Percentiles rank a stretch among this genome's conserved stretches.
Evolutionary conservation across 2,113 vertebrate genomes (phyloP).

Genomic region (Xiphorhynchus elegans): DNA sequence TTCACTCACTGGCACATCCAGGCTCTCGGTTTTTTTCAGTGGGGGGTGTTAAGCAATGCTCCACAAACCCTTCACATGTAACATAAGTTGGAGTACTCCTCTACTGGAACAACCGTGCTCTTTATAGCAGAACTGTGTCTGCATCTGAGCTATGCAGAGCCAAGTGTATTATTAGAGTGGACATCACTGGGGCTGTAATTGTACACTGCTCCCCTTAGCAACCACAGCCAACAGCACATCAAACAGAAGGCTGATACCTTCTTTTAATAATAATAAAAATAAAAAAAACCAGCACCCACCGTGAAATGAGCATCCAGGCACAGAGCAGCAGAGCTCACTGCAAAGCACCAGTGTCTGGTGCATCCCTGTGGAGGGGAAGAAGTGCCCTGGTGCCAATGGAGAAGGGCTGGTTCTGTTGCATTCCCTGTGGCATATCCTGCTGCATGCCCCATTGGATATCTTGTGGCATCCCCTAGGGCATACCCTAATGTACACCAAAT

Average conservation of each 20-base stretch:
- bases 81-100: slow-evolving; percentile 74
- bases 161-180: slow-evolving; percentile 82
- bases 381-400: not conserved
- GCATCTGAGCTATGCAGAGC: slow-evolving; percentile 77
- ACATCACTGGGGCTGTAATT: slow-evolving; percentile 78
- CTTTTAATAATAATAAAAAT: slow-evolving; percentile 30
- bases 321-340: slow-evolving; percentile 16
- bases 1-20: not conserved
- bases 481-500: no score
- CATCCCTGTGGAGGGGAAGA: not conserved
- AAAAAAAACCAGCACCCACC: not conserved
- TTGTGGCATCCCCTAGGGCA: no score
- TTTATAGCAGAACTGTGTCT: slow-evolving; percentile 81
- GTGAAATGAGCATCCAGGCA: not conserved
- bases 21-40: not conserved
- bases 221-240: slow-evolving; percentile 77
- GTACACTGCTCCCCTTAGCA: slow-evolving; percentile 77
- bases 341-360: not conserved
- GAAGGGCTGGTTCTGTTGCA: not conserved
- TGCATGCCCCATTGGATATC: no score
- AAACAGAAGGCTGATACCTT: slow-evolving; percentile 81
- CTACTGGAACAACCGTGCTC: slow-evolving; percentile 69
- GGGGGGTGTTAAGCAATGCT: not conserved
- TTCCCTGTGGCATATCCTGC: not conserved
- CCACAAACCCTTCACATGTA: slow-evolving; percentile 47